Evolutionary conservation across 2,797 vertebrate genomes (phyloP).

Genomic region (Podarcis lilfordi): DNA sequence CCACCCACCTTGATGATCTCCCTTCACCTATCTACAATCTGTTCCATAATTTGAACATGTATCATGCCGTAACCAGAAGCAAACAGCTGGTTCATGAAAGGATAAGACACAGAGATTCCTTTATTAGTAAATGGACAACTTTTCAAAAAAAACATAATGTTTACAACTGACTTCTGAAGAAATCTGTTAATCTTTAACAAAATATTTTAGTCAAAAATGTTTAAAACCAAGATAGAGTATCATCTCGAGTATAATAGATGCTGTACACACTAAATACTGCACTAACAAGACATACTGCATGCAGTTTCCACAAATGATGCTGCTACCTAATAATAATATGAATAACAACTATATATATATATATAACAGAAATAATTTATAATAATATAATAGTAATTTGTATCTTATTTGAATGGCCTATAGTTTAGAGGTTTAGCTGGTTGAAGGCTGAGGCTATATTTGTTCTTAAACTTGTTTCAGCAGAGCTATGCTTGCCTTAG

Average conservation of each 20-base stretch:
- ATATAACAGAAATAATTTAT: no score
- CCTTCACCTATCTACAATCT: background rate
- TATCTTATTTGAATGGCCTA: background rate
- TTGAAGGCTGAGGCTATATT: background rate
- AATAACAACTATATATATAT: no score
- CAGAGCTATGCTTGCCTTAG: background rate
- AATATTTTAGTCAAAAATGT: no score
- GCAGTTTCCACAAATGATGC: background rate
- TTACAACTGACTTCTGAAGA: background rate
- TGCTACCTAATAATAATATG: background rate
- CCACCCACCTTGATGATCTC: no score
- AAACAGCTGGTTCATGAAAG: background rate
- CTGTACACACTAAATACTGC: background rate
- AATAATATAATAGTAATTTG: no score
- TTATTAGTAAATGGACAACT: background rate
- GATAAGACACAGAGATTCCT: background rate
- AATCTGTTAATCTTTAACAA: background rate
- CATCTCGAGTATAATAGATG: background rate
- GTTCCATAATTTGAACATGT: background rate
- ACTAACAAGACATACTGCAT: no score
- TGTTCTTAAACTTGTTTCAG: background rate
- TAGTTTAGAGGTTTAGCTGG: background rate
- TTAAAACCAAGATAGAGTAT: background rate
- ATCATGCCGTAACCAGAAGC: background rate
- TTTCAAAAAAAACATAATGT: background rate